Evolutionary conservation across 2,113 vertebrate species (phyloP).

Genomic region (Pluvianellus socialis): DNA sequence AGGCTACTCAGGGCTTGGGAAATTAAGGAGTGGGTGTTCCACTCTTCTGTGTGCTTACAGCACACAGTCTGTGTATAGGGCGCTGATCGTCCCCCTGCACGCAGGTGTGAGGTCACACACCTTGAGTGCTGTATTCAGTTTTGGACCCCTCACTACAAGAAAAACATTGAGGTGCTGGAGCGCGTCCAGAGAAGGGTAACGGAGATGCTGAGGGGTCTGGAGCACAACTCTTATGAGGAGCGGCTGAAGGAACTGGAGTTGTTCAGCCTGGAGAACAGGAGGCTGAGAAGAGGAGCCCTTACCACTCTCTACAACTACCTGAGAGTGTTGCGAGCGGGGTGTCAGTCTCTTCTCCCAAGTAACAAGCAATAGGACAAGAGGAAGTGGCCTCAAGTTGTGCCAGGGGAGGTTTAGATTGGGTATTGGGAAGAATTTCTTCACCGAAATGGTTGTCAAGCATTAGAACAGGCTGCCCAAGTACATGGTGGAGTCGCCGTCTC

Average conservation of each 20-base stretch:
- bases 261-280: not conserved
- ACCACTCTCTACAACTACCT: not conserved
- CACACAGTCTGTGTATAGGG: not conserved
- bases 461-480: not conserved
- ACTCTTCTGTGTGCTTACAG: not conserved
- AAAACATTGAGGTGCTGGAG: not conserved
- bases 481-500: not conserved
- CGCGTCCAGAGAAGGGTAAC: not conserved
- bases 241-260: not conserved
- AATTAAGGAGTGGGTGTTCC: not conserved
- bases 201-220: not conserved
- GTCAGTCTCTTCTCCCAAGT: not conserved
- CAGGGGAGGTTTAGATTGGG: not conserved
- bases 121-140: not conserved
- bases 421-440: not conserved
- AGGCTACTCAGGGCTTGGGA: not conserved
- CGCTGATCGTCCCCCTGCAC: too few relatives aligned
- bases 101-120: not conserved
- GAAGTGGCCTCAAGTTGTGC: not conserved
- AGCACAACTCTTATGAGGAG: not conserved
- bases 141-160: accelerated
- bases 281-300: not conserved
- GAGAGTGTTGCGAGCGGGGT: not conserved
- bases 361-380: not conserved
- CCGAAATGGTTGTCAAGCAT: not conserved